These are phyloP conservation scores for Priocnemis perturbator DNA, from an alignment of 2,888 invertebrate genomes.

Conservation along the genomic window DNA sequence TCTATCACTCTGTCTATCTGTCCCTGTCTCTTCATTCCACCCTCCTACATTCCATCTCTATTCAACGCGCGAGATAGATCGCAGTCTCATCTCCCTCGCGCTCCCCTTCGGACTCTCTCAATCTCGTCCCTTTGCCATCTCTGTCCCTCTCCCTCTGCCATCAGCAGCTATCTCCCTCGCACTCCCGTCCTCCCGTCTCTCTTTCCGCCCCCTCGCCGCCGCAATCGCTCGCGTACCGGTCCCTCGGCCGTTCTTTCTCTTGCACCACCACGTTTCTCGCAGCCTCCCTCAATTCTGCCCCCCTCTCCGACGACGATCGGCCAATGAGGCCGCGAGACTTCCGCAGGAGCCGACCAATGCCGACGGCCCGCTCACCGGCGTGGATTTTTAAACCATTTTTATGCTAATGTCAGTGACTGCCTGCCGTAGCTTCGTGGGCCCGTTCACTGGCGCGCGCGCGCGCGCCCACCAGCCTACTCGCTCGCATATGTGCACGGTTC, in stretches of 20 bases:
- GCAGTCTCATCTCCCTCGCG: slow-evolving; percentile 22
- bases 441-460: slow-evolving; percentile 10
- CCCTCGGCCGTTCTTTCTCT: slow-evolving; percentile 29
- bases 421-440: neutral
- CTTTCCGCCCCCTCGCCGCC: slow-evolving; percentile 21
- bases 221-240: slow-evolving; percentile 20
- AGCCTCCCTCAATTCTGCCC: slow-evolving; percentile 36
- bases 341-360: slow-evolving; percentile 46
- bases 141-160: neutral
- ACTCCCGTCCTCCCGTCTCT: slow-evolving; percentile 4
- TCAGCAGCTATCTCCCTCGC: neutral
- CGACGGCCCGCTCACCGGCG: slow-evolving; percentile 21
- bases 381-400: slow-evolving; percentile 65
- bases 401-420: slow-evolving; percentile 57
- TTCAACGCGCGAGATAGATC: no score
- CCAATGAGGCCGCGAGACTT: slow-evolving; percentile 40
- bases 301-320: slow-evolving; percentile 14
- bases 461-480: slow-evolving; percentile 19
- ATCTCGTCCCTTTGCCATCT: slow-evolving; percentile 3
- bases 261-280: slow-evolving; percentile 11
- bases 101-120: slow-evolving; percentile 22
- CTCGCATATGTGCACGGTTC: neutral
- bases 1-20: slow-evolving; percentile 18
- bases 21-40: slow-evolving; percentile 26
- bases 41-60: neutral